These are phyloP conservation scores for Scaptodrosophila lebanonensis DNA, from an alignment of 1,140 invertebrate species.

Conservation along the genomic window DNA sequence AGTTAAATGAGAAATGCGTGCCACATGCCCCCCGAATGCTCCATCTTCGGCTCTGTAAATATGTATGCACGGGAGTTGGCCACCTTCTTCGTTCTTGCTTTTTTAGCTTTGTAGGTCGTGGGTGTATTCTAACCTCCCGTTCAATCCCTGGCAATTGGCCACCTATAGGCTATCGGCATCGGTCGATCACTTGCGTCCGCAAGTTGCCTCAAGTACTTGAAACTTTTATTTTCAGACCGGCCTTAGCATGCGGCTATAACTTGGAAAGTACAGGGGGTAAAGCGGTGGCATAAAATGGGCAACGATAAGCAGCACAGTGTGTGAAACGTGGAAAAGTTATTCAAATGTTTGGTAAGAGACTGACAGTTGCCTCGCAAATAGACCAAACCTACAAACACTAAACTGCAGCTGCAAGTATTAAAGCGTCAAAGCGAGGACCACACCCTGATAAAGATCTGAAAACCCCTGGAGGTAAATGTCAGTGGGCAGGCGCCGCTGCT, in stretches of 20 bases:
- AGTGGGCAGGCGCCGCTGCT: conserved; percentile 55
- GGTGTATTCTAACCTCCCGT: not conserved
- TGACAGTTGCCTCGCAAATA: conserved; percentile 13
- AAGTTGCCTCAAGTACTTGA: not conserved
- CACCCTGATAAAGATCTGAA: conserved; percentile 37
- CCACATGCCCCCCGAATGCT: conserved; percentile 1
- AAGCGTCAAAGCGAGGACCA: conserved; percentile 6
- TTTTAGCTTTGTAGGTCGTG: not conserved
- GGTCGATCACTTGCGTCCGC: too few relatives aligned
- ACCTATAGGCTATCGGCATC: conserved; percentile 1
- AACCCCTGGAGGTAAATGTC: conserved; percentile 40
- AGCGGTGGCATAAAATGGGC: too few relatives aligned
- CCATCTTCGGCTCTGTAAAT: not conserved
- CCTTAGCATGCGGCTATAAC: conserved; percentile 11
- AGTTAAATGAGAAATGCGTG: conserved; percentile 25
- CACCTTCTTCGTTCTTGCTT: conserved; percentile 2
- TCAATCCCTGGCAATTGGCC: conserved; percentile 35
- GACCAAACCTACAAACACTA: conserved; percentile 55
- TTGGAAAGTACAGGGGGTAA: conserved; percentile 22
- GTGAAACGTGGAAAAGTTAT: conserved; percentile 31
- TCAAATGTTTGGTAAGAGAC: conserved; percentile 1
- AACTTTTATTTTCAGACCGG: not conserved
- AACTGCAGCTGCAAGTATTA: conserved; percentile 65
- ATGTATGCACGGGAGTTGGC: too few relatives aligned
- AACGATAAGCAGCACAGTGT: conserved; percentile 17